A percentile compares a stretch with the other conserved stretches of the same genome.
phyloP scores from a whole-genome alignment of 2,113 vertebrate genomes.

The Tauraco erythrolophus region DNA sequence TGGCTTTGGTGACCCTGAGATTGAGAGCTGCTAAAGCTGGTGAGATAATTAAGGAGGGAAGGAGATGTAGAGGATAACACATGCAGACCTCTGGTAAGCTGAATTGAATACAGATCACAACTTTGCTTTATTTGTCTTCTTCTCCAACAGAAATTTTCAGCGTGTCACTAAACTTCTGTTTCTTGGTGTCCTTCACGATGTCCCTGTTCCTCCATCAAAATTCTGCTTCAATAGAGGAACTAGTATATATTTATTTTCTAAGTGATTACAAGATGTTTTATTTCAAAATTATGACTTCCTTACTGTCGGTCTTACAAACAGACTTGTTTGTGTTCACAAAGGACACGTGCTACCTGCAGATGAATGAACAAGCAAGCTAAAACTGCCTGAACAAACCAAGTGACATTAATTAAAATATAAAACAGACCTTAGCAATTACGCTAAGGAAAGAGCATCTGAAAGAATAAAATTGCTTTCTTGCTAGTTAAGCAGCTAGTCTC shows the following conservation, averaged over 20 bases:
- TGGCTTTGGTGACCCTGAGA: slow-evolving; percentile 6
- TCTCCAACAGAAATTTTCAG: not conserved
- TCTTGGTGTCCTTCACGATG: not conserved
- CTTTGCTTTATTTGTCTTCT: not conserved
- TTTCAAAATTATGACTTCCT: not conserved
- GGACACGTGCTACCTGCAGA: not conserved
- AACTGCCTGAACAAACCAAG: not conserved
- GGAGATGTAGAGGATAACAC: not conserved
- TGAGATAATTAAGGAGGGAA: not conserved
- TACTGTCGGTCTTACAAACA: not conserved
- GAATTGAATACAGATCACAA: not conserved
- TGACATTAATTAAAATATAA: not conserved
- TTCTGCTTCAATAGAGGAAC: not conserved
- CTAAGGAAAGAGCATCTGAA: not conserved
- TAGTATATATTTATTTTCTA: not conserved
- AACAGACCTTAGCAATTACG: not conserved
- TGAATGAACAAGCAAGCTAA: not conserved
- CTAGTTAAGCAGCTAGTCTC: not conserved
- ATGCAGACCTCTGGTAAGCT: not conserved
- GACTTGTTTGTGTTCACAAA: not conserved
- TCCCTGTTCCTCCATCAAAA: not conserved
- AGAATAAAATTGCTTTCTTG: not conserved
- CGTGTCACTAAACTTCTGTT: not conserved
- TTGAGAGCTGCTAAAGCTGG: not conserved
- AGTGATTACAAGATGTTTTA: not conserved